Conservation (phyloP, 2,113 vertebrate species). For the Crotalus viridis region DNA sequence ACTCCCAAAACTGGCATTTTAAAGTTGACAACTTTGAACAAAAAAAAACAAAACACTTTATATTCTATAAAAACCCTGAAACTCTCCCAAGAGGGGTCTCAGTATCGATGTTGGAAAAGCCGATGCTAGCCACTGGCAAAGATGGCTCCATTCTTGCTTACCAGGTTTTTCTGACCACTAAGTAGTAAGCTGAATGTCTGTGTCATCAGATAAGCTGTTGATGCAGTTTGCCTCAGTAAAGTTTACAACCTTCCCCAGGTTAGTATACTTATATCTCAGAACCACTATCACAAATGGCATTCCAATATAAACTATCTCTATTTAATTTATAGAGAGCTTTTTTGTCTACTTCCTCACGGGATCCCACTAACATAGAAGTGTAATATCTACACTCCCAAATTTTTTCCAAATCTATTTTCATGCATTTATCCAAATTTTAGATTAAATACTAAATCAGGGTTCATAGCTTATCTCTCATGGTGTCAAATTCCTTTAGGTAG, state of each 20-base stretch:
- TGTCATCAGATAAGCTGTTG: not conserved
- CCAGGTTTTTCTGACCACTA: not conserved
- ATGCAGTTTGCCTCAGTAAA: not conserved
- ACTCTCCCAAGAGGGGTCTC: not conserved
- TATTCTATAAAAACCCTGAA: not conserved
- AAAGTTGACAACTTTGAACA: not conserved
- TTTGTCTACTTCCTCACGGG: not conserved
- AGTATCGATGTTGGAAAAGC: not conserved
- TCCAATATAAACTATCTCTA: not conserved
- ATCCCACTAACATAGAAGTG: not conserved
- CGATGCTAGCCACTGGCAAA: not conserved
- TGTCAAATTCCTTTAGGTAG: not conserved
- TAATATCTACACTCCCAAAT: not conserved
- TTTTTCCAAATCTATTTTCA: not conserved
- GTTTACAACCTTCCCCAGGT: not conserved
- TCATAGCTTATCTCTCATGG: not conserved
- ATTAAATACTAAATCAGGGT: not conserved
- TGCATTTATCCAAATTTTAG: not conserved
- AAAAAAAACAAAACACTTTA: not conserved
- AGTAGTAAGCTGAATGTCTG: not conserved
- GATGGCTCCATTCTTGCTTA: not conserved
- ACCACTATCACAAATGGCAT: not conserved
- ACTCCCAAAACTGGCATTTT: not conserved
- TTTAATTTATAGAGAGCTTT: not conserved
- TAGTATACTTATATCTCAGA: not conserved